Conservation (phyloP, 2,888 invertebrate species). For the Heteromurus nitidus region DNA sequence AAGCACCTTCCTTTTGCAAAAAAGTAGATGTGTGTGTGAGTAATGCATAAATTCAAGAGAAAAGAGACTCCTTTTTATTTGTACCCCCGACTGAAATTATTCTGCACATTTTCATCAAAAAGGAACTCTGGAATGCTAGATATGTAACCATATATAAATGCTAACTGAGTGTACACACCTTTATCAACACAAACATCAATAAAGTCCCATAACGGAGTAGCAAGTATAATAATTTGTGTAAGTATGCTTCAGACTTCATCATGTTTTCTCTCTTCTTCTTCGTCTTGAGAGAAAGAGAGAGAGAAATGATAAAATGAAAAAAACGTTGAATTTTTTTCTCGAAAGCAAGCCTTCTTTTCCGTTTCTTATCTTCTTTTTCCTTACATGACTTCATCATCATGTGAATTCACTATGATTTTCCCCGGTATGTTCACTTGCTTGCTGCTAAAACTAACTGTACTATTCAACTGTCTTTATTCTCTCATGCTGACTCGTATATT, state of each 20-base stretch:
- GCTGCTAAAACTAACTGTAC: slow-evolving; percentile 11
- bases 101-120: too few relatives aligned
- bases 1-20: too few relatives aligned
- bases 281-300: neutral
- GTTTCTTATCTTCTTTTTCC: slow-evolving; percentile 15
- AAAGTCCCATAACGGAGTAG: neutral
- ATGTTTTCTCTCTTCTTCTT: neutral
- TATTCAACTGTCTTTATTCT: neutral
- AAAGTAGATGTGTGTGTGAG: too few relatives aligned
- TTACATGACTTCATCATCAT: slow-evolving; percentile 37
- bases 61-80: too few relatives aligned
- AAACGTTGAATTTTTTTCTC: neutral
- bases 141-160: too few relatives aligned
- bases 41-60: too few relatives aligned
- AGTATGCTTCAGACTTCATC: too few relatives aligned
- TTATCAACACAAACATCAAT: neutral
- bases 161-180: too few relatives aligned
- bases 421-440: slow-evolving; percentile 11
- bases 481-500: neutral
- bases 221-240: neutral
- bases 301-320: neutral
- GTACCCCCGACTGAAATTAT: too few relatives aligned
- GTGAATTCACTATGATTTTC: slow-evolving; percentile 23
- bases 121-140: too few relatives aligned
- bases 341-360: slow-evolving; percentile 9